phyloP scores from a whole-genome alignment of 2,113 vertebrate genomes.

The Arizona elegans region DNA sequence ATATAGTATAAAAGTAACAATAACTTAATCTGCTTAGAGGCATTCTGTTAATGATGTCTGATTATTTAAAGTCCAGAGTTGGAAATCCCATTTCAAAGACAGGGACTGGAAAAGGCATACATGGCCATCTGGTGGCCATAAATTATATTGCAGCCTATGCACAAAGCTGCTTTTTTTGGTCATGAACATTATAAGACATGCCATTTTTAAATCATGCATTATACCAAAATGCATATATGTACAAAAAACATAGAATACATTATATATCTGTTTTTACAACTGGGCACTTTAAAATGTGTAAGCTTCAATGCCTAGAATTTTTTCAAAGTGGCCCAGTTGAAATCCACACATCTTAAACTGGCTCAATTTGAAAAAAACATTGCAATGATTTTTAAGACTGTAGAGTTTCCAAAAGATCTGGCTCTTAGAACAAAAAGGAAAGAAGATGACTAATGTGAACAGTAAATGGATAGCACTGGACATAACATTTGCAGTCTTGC shows the following conservation, averaged over 20 bases:
- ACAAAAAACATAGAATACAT: neutral
- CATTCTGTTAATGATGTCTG: neutral
- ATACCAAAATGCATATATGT: neutral
- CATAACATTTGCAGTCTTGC: neutral
- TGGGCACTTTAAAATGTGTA: neutral
- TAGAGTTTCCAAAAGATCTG: neutral
- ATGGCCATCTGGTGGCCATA: neutral
- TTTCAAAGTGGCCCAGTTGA: neutral
- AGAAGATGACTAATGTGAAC: neutral
- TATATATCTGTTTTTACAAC: neutral
- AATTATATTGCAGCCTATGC: neutral
- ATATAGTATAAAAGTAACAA: neutral
- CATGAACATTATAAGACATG: neutral
- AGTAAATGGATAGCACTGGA: neutral
- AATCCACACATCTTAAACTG: neutral
- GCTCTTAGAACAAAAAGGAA: neutral
- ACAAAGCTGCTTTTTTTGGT: neutral
- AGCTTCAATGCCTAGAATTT: neutral
- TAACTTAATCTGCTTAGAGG: neutral
- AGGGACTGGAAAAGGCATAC: neutral
- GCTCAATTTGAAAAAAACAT: neutral
- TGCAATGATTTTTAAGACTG: neutral
- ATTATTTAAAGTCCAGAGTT: neutral
- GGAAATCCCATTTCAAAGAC: neutral
- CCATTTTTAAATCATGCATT: neutral